A percentile compares a stretch with the other conserved stretches of the same genome.
Conservation (phyloP, 2,888 invertebrate genomes). For the Pseudeuparius sepicola region DNA sequence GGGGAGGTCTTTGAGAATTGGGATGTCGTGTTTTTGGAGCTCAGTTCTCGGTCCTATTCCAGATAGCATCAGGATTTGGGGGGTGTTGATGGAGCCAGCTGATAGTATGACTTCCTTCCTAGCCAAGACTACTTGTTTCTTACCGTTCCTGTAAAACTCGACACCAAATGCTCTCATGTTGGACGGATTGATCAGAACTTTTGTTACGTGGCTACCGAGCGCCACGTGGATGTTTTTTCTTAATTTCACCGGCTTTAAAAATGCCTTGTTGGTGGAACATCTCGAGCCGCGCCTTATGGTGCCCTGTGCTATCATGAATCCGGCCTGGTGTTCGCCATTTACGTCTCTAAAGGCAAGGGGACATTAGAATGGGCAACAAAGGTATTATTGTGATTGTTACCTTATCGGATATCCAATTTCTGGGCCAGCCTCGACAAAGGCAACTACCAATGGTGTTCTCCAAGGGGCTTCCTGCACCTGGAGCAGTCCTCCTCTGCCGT, state of each 20-base stretch:
- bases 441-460: conserved; percentile 71
- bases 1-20: conserved; percentile 61
- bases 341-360: conserved; percentile 50
- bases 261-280: conserved; percentile 83
- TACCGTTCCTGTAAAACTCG: conserved; percentile 63
- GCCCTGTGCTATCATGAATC: conserved; percentile 80
- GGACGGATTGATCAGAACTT: conserved; percentile 61
- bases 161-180: conserved; percentile 71
- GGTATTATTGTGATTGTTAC: conserved; percentile 11
- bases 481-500: conserved; percentile 61
- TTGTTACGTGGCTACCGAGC: conserved; percentile 68
- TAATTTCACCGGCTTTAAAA: conserved; percentile 64
- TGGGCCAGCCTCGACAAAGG: conserved; percentile 71
- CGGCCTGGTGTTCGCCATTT: conserved; percentile 67
- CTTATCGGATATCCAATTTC: conserved; percentile 65
- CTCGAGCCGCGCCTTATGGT: conserved; percentile 68
- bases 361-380: background rate
- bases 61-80: conserved; percentile 85
- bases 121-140: conserved; percentile 58
- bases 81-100: conserved; percentile 85
- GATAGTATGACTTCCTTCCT: conserved; percentile 77
- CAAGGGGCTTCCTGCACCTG: conserved; percentile 75
- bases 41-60: conserved; percentile 57
- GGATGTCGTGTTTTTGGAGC: conserved; percentile 58
- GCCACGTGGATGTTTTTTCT: conserved; percentile 73